Conservation (phyloP, 2,888 invertebrate genomes). For the Eudiplozoon nipponicum region DNA sequence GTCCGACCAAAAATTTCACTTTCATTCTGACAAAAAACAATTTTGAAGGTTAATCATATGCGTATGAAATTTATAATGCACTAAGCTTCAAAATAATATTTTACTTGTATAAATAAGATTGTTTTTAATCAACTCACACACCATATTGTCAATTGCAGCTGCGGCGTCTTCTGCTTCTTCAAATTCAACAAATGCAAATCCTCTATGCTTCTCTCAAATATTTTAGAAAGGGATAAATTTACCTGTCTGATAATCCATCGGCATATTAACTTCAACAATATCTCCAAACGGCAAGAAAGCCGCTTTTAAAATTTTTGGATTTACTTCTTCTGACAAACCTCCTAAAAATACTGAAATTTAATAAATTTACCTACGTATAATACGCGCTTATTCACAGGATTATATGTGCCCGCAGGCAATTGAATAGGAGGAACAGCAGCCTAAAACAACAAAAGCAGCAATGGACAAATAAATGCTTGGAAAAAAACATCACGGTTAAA, state of each 20-base stretch:
- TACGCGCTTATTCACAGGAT: conserved; percentile 21
- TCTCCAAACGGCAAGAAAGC: conserved; percentile 96
- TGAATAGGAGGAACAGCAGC: conserved; percentile 5
- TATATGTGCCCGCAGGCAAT: conserved; percentile 13
- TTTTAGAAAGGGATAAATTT: conserved; percentile 17
- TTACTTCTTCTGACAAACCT: conserved; percentile 45
- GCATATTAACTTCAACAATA: conserved; percentile 80
- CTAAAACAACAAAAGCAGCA: conserved; percentile 9
- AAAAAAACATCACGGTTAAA: not conserved
- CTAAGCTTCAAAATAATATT: conserved; percentile 1
- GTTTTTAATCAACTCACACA: conserved; percentile 25
- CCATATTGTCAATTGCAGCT: conserved; percentile 93
- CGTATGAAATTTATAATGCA: conserved; percentile 3
- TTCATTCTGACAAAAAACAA: conserved; percentile 41
- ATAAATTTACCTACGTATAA: conserved; percentile 23
- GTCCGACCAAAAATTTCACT: conserved; percentile 81
- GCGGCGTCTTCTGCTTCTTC: conserved; percentile 87
- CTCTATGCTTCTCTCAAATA: conserved; percentile 52
- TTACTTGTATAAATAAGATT: not conserved
- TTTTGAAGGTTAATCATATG: conserved; percentile 6
- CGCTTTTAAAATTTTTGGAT: conserved; percentile 65
- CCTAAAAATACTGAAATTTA: conserved; percentile 21
- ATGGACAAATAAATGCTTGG: not conserved
- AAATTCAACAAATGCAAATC: conserved; percentile 94
- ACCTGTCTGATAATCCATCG: conserved; percentile 59